phyloP scores from a whole-genome alignment of 2,797 vertebrate genomes.

The Eulemur albifrons region DNA sequence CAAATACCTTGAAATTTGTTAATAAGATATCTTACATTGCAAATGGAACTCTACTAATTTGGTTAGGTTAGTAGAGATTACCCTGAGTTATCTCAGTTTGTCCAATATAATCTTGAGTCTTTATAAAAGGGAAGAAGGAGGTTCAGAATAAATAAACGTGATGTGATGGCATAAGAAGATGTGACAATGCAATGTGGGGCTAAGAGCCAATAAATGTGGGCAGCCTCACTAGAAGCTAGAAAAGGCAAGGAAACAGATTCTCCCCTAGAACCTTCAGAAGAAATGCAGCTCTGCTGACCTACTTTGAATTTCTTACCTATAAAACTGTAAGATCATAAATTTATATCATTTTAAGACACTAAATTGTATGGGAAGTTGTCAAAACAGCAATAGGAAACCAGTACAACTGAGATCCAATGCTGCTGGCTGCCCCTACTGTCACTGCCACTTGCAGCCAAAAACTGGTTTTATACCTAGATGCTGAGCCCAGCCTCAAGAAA shows the following conservation, averaged over 20 bases:
- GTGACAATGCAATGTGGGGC: no score
- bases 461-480: not conserved
- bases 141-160: no score
- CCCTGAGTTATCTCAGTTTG: not conserved
- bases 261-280: not conserved
- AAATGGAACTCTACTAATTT: not conserved
- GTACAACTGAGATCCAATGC: not conserved
- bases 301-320: not conserved
- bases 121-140: not conserved
- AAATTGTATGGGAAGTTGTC: not conserved
- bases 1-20: not conserved
- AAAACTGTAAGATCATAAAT: not conserved
- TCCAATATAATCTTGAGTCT: no score
- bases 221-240: not conserved
- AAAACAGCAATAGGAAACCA: not conserved
- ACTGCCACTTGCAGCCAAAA: not conserved
- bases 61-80: not conserved
- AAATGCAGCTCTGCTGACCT: not conserved
- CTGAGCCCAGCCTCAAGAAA: not conserved
- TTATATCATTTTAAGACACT: not conserved
- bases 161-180: not conserved
- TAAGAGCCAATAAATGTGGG: no score
- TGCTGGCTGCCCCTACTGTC: not conserved
- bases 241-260: not conserved
- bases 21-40: not conserved